Evolutionary conservation across 2,113 vertebrate genomes (phyloP).

Genomic region (Seriola dumerili): DNA sequence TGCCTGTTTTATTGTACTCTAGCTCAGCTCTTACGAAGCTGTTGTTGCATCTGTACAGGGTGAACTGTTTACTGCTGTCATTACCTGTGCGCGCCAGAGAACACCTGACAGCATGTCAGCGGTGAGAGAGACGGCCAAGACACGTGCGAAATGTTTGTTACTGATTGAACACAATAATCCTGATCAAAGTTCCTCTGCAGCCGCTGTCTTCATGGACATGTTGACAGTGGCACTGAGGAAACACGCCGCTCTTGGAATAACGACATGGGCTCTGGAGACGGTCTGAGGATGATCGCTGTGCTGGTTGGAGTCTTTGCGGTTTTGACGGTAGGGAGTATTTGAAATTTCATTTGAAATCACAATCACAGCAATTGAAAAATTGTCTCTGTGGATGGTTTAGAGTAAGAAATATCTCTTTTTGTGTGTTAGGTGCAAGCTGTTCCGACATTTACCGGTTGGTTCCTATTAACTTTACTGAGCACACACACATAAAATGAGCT

Average conservation of each 20-base stretch:
- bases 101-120: neutral
- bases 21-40: neutral
- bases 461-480: neutral
- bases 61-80: slow-evolving; percentile 5
- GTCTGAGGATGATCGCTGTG: slow-evolving; percentile 21
- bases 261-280: slow-evolving; percentile 57
- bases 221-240: slow-evolving; percentile 17
- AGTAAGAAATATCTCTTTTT: slow-evolving; percentile 1
- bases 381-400: neutral
- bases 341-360: neutral
- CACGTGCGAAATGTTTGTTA: slow-evolving; percentile 43
- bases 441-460: slow-evolving; percentile 66
- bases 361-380: neutral
- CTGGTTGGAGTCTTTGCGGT: slow-evolving; percentile 60
- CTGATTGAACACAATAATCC: slow-evolving; percentile 45
- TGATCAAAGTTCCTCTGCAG: slow-evolving; percentile 74
- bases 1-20: neutral
- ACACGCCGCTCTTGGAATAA: neutral
- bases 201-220: slow-evolving; percentile 35
- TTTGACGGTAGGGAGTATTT: slow-evolving; percentile 62
- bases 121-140: neutral
- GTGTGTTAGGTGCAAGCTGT: slow-evolving; percentile 66
- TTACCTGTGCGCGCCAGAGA: neutral
- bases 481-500: neutral
- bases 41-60: neutral